Evolutionary conservation across 2,797 vertebrate genomes (phyloP), one percentile per base, ranked within the genome.

Genomic region (Lateolabrax maculatus): DNA sequence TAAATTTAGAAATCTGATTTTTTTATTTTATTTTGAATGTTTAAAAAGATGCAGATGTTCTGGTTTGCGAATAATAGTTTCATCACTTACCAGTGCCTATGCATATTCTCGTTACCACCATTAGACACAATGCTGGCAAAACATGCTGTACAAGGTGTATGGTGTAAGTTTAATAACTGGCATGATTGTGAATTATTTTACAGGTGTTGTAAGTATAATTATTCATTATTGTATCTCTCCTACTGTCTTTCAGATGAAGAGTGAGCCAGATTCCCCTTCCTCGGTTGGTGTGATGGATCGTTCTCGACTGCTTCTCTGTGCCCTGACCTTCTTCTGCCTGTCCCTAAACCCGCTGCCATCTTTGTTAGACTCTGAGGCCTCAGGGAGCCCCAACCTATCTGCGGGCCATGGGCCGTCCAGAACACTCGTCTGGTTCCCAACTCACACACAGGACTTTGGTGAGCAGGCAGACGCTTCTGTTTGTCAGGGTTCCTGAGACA

Each of bases 231-330:
- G 12, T 65, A 0, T 48, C 21, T 49, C 18, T 71, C 34, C 75
- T 23, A 13, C 11, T 9, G 0, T 57, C 34, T 60, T 61, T 23
- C 92, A 99, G 98, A 90, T 99, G 93, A 99, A 99, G 95, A 97
- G 97, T 44, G 98, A 99, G 69, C 98, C 98, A 0, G 95, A 96
- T 55, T 98, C 97, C 46, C 96, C 98, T 29, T 95, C 96, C 53
- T 96, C 97, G 0, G 96, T 99, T 12, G 98, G 97, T 34, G 99
- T 99, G 95, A 97, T 99, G 95, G 98, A 99, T 87, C 96, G 97
- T 16, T 99, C 98, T 25, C 96, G 98, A 9, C 96, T 99, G 69
- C 96, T 99, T 16, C 96, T 99, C 60, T 99, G 98, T 23, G 95
- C 96, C 51, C 96, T 99, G 81, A 99, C 97, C 0, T 98, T 99